These are phyloP conservation scores for Onychomys arenicola DNA, from an alignment of 2,797 vertebrate genomes.

Conservation along the genomic window DNA sequence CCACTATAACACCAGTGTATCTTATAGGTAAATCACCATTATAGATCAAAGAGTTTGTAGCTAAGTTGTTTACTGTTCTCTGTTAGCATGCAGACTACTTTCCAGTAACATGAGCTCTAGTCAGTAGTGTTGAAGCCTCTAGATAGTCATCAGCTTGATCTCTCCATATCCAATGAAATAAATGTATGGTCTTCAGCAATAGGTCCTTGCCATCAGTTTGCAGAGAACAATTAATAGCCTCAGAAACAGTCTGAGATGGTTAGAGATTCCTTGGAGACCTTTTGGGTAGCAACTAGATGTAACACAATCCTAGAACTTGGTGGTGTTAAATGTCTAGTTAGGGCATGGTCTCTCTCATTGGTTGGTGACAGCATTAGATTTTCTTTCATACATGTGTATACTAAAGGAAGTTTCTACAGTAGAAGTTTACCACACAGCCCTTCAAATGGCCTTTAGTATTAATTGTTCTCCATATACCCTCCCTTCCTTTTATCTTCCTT, in stretches of 20 bases:
- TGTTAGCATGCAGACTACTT: background rate
- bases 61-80: background rate
- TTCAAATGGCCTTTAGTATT: background rate
- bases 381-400: background rate
- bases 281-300: background rate
- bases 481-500: background rate
- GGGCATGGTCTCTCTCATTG: background rate
- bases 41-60: background rate
- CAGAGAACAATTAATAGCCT: background rate
- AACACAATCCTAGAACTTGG: background rate
- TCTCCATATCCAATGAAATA: background rate
- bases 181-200: background rate
- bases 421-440: background rate
- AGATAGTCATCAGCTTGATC: no score
- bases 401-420: background rate
- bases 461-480: background rate
- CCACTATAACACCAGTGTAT: no score
- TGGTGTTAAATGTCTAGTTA: background rate
- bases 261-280: background rate
- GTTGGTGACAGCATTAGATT: background rate
- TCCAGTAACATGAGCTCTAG: background rate
- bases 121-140: background rate
- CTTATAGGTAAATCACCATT: background rate
- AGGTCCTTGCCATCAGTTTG: background rate
- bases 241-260: background rate